phyloP scores from a whole-genome alignment of 2,888 invertebrate genomes.

The Pseudococcus longispinus region DNA sequence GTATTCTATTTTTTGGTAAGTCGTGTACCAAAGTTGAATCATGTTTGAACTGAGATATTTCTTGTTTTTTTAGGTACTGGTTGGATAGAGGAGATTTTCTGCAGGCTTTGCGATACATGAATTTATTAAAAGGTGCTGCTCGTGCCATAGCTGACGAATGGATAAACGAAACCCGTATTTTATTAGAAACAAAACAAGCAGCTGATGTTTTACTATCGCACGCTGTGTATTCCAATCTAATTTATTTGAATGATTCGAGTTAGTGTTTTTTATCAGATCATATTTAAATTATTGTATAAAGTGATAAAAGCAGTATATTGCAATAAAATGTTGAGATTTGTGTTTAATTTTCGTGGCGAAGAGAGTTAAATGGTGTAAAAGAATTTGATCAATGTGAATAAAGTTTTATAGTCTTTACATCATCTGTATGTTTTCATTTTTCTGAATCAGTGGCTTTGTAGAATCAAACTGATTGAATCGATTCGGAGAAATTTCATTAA shows the following conservation, averaged over 20 bases:
- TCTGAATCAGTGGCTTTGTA: neutral
- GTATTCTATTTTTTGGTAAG: conserved; percentile 63
- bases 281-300: conserved; percentile 18
- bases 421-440: neutral
- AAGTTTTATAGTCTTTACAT: neutral
- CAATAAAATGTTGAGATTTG: conserved; percentile 18
- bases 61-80: conserved; percentile 72
- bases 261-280: conserved; percentile 18
- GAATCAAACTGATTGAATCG: no score
- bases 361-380: neutral
- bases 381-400: neutral
- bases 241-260: conserved; percentile 44
- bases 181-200: conserved; percentile 89
- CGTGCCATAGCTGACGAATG: conserved; percentile 83
- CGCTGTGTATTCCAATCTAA: conserved; percentile 64
- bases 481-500: no score
- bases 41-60: conserved; percentile 52
- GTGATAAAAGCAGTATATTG: neutral
- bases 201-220: conserved; percentile 88
- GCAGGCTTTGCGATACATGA: conserved; percentile 84
- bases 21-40: neutral
- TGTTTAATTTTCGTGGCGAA: neutral
- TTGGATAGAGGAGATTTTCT: conserved; percentile 87
- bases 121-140: conserved; percentile 87
- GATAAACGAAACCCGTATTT: conserved; percentile 81